Evolutionary conservation across 2,888 invertebrate species (phyloP), one percentile per base, ranked within the genome.

Genomic region (Cheilosia variabilis): DNA sequence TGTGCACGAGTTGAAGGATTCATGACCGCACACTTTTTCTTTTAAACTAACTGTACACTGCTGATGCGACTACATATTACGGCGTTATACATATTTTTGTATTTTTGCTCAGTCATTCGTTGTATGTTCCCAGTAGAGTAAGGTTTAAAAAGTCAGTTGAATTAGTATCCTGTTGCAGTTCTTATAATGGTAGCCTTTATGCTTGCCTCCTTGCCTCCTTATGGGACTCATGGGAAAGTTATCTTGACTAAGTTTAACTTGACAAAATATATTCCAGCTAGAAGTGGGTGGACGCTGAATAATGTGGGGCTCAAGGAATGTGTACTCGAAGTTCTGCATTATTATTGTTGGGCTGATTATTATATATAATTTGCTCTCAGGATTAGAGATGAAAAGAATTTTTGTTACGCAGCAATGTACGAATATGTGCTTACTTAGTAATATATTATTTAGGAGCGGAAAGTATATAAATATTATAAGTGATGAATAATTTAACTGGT

Each of bases 101-200:
- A 22, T 47, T 63, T 52, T 45, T 34, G 24, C 63, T 17, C 9
- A 53, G 17, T 53, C 55, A 47, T 53, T 34, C 53, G 19, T 43
- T 43, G n/a, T 45, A 34, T 53, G 73, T 22, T 22, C 55, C 34
- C 31, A 34, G 53, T 43, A 73, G 37, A 53, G 53, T 53, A 19
- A 22, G 45, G 53, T 73, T 63, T 45, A 22, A 55, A 22, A 55
- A 47, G 55, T 53, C 60, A 22, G 31, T 53, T 31, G 60, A 62
- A 62, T 53, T 31, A 17, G 50, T 53, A 37, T 63, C 34, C 73
- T 27, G 31, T 50, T 62, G 60, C 72, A 73, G 62, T 62, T 53
- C 4, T 53, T 27, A 19, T 27, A 34, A 43, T 53, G 43, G 41
- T 10, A 27, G 37, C 47, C 43, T 52, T 53, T 53, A 4, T 41